These are phyloP conservation scores for Micrasema longulum DNA, from an alignment of 1,140 invertebrate species.

Conservation along the genomic window DNA sequence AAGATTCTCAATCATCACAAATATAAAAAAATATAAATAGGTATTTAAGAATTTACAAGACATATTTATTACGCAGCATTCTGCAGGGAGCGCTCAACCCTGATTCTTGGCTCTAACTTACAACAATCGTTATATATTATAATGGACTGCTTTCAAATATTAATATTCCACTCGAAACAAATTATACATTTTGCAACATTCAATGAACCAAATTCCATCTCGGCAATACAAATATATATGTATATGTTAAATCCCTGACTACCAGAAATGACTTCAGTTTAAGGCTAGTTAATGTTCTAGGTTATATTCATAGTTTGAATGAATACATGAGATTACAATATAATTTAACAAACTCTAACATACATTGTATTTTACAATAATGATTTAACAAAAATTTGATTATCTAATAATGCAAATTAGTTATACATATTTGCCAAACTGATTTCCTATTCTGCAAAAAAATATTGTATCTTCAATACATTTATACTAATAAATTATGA, in stretches of 20 bases:
- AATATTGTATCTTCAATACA: background rate
- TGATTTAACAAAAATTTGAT: background rate
- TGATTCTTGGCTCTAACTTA: too few species aligned
- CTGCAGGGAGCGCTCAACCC: too few species aligned
- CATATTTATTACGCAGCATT: background rate
- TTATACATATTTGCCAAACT: background rate
- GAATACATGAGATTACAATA: too few species aligned
- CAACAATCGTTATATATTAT: too few species aligned
- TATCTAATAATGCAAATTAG: too few species aligned
- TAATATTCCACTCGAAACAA: too few species aligned
- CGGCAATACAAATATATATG: background rate
- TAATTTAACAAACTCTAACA: too few species aligned
- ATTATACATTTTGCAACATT: background rate
- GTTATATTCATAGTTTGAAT: too few species aligned
- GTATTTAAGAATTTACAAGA: conserved; percentile 16
- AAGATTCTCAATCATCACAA: conserved; percentile 17
- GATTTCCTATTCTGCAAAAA: conserved; percentile 7
- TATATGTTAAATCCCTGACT: conserved; percentile 4
- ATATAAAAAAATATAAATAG: conserved; percentile 23
- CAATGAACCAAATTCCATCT: background rate
- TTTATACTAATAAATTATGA: conserved; percentile 22
- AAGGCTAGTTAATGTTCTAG: background rate
- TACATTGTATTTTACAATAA: background rate
- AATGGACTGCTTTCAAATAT: too few species aligned
- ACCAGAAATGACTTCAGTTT: conserved; percentile 2